A percentile compares a stretch with the other conserved stretches of the same genome.
Evolutionary conservation across 2,113 vertebrate genomes (phyloP).

Genomic region (Glaucidium brasilianum): DNA sequence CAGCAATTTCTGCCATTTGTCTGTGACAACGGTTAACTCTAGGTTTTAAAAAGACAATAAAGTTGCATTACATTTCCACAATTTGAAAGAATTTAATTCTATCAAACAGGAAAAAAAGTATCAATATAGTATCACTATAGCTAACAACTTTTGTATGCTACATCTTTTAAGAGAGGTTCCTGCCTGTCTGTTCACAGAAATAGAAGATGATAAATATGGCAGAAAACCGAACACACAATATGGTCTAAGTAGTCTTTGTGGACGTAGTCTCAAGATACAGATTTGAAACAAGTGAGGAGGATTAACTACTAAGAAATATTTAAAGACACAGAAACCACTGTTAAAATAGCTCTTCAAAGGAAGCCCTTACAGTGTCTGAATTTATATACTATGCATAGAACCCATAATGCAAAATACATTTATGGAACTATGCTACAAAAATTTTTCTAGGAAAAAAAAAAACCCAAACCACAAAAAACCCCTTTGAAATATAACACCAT

Average conservation of each 20-base stretch:
- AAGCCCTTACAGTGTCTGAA: background rate
- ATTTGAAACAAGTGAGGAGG: background rate
- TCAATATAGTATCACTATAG: background rate
- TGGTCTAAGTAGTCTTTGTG: background rate
- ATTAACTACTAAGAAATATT: background rate
- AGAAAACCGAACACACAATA: background rate
- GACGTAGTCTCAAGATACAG: background rate
- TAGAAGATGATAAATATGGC: background rate
- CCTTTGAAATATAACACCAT: background rate
- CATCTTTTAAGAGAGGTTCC: background rate
- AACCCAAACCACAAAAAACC: background rate
- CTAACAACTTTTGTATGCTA: accelerated
- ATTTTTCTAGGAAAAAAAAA: accelerated
- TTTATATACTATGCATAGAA: background rate
- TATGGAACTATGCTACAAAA: accelerated
- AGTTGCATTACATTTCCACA: background rate
- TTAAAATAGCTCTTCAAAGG: background rate
- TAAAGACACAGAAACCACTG: background rate
- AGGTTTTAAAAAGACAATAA: background rate
- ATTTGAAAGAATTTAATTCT: background rate
- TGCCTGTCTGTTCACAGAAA: background rate
- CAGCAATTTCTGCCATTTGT: conserved; percentile 98
- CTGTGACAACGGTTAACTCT: conserved; percentile 98
- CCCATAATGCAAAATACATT: background rate
- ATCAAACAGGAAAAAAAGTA: background rate